phyloP scores from a whole-genome alignment of 2,797 vertebrate species.

The Siniperca undulata region DNA sequence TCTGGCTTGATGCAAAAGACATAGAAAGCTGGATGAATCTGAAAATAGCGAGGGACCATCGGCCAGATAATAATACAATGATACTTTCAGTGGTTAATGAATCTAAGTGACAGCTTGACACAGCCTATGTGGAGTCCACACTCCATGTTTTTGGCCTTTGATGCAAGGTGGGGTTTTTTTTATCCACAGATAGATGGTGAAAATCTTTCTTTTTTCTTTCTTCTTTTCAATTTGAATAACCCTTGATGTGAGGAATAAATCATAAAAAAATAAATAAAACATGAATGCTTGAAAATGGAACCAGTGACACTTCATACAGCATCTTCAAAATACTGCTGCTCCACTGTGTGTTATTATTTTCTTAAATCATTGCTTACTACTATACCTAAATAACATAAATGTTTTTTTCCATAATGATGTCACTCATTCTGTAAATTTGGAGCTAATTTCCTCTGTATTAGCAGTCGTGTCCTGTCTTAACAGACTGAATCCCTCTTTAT shows the following conservation, averaged over 20 bases:
- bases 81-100: no score
- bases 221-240: background rate
- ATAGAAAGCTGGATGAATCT: background rate
- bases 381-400: background rate
- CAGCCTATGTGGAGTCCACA: background rate
- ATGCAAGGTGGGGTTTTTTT: background rate
- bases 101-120: no score
- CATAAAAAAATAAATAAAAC: slow-evolving; percentile 1
- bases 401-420: background rate
- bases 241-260: background rate
- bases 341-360: background rate
- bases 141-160: background rate
- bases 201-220: background rate
- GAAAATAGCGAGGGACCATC: slow-evolving; percentile 5
- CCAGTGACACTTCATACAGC: background rate
- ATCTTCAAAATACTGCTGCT: background rate
- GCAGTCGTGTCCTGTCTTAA: background rate
- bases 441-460: background rate
- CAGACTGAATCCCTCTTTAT: slow-evolving; percentile 22
- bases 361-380: background rate
- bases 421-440: background rate
- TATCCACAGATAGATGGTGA: background rate
- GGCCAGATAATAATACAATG: background rate
- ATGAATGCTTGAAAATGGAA: background rate
- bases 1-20: background rate